Evolutionary conservation across 92 coral and sea anemone genomes (phyloP), one percentile per base, ranked within the genome.

Genomic region (Porites cylindrica): DNA sequence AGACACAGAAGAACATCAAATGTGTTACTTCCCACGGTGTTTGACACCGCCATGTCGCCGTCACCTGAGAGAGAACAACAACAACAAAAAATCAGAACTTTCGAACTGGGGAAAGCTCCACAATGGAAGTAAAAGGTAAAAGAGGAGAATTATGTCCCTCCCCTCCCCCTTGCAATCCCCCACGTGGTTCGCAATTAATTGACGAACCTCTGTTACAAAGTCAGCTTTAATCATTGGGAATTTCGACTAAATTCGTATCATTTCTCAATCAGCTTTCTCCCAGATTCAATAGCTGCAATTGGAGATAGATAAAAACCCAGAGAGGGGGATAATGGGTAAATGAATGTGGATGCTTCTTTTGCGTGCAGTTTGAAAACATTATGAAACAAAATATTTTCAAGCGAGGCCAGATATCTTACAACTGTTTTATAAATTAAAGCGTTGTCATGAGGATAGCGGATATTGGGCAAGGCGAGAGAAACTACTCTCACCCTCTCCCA

Each of bases 31-130:
- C 98, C 98, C 7, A 94, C 60, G 7, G 94, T 88, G 76, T 94
- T 90, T 0, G 98, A 94, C 0, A 94, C 96, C 8, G 98, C 98
- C 98, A 94, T 94, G 70, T 94, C 96, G 16, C 96, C 98, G 18
- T 94, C 94, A 32, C 43, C 43, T 32, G 43, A 32, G 43, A 32
- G 43, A 32, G 43, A 1, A 61, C 0, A 32, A 32, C 43, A 3
- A 32, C 3, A 26, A 32, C n/a, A 32, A 0, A 32, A 32, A 32
- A 32, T 32, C 43, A 32, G 43, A 32, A 3, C 43, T 32, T 32
- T 32, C 43, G 43, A 4, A 32, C 43, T 32, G 43, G 43, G 43
- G 43, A 32, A 32, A 32, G 43, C 43, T 32, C 43, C 43, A 32
- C 6, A 32, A 32, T 0, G 43, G 43, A 32, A 6, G 43, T 32